phyloP scores from a whole-genome alignment of 2,113 vertebrate genomes.

The Corythoichthys haematopterus region DNA sequence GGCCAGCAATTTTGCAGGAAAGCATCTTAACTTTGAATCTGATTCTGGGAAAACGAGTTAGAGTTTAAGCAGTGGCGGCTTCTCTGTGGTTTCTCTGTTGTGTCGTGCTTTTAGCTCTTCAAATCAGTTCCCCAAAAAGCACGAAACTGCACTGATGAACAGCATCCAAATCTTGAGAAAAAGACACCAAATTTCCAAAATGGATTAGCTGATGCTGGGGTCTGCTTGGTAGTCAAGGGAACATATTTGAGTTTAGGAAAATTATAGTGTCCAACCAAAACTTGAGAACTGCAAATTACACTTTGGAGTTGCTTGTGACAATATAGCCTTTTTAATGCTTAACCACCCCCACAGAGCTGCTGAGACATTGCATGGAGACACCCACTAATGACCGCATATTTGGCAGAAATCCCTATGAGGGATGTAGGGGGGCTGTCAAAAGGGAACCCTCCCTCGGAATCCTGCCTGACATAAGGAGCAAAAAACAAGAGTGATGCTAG shows the following conservation, averaged over 20 bases:
- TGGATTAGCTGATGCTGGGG: conserved; percentile 17
- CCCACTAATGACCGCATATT: conserved; percentile 11
- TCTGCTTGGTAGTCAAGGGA: conserved; percentile 18
- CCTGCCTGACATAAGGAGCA: conserved; percentile 8
- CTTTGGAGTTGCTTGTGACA: conserved; percentile 16
- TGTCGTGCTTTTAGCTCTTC: conserved; percentile 34
- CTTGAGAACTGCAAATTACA: conserved; percentile 11
- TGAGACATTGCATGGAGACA: conserved; percentile 26
- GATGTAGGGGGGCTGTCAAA: conserved; percentile 28
- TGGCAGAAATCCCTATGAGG: conserved; percentile 12
- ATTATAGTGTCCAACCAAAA: conserved; percentile 32
- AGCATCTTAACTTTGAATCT: conserved; percentile 28
- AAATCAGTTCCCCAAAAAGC: conserved; percentile 35
- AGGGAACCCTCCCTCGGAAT: neutral
- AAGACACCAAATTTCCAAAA: conserved; percentile 36
- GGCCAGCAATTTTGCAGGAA: conserved; percentile 38
- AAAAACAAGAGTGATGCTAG: conserved; percentile 3
- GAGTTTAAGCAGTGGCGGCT: conserved; percentile 15
- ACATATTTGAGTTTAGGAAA: conserved; percentile 38
- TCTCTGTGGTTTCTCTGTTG: conserved; percentile 40
- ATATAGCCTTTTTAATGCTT: conserved; percentile 6
- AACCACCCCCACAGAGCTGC: conserved; percentile 10
- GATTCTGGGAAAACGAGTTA: conserved; percentile 34
- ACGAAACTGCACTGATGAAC: conserved; percentile 38
- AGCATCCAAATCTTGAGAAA: conserved; percentile 26